Evolutionary conservation across 1,140 invertebrate species (phyloP), one percentile per base, ranked within the genome.

Genomic region (Ceratitis capitata): DNA sequence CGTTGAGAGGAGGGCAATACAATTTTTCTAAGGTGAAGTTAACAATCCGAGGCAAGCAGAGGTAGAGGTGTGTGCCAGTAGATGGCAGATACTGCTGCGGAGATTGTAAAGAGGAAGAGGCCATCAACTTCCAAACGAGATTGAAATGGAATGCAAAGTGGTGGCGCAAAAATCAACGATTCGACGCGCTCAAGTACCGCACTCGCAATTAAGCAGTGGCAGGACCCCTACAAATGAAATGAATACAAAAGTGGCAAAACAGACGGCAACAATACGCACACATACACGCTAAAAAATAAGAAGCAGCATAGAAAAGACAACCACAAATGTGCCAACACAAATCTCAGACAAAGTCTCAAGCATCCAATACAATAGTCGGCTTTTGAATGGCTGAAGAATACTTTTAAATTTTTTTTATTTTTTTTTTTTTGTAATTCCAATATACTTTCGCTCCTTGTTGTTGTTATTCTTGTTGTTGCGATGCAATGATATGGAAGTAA

Each of bases 401-500:
- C n/a, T n/a, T n/a, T n/a, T n/a, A n/a, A n/a, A n/a, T n/a, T n/a
- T n/a, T n/a, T n/a, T n/a, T n/a, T n/a, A n/a, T n/a, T n/a, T n/a
- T n/a, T n/a, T n/a, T n/a, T n/a, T n/a, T n/a, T n/a, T n/a, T n/a
- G n/a, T n/a, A n/a, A n/a, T n/a, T n/a, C n/a, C n/a, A 4, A 26
- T 6, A 7, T 7, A 61, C 12, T 3, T 61, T 26, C 56, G 29
- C 29, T 26, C n/a, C 56, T 1, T 53, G 14, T 19, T 39, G 32
- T 69, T 69, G 16, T 19, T 45, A 19, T 26, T 69, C 5, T 69
- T 78, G 69, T 78, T 47, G 69, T 78, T 78, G 69, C 3, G 23
- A 78, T 78, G 69, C 69, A 78, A 78, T 78, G 69, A 78, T 78
- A 78, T 78, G 69, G 69, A 78, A 78, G 19, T 78, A 78, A 26